These are phyloP conservation scores for Nipponacmea schrenckii DNA, from an alignment of 2,888 invertebrate genomes.

Conservation along the genomic window DNA sequence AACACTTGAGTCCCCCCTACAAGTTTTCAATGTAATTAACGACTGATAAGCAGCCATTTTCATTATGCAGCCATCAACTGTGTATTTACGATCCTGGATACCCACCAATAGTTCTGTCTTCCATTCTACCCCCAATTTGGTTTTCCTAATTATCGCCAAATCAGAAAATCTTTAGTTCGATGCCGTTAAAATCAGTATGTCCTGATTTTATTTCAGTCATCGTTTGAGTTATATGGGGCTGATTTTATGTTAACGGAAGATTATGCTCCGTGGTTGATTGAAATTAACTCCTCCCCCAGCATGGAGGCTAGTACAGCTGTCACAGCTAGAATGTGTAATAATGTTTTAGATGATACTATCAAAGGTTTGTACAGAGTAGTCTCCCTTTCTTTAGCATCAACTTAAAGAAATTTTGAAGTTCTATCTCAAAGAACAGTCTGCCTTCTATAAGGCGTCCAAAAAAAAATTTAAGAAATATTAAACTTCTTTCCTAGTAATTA, in stretches of 20 bases:
- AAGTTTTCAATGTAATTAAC: too few species aligned
- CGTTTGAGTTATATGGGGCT: conserved; percentile 91
- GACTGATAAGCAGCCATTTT: too few species aligned
- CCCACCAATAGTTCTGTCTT: too few species aligned
- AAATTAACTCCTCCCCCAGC: conserved; percentile 89
- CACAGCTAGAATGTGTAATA: conserved; percentile 84
- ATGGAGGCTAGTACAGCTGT: conserved; percentile 86
- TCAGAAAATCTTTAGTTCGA: too few species aligned
- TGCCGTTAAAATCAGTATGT: too few species aligned
- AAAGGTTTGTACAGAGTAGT: conserved; percentile 75
- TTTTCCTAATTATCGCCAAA: too few species aligned
- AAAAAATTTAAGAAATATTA: neutral
- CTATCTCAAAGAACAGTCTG: neutral
- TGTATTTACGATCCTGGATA: too few species aligned
- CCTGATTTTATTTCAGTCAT: conserved; percentile 72
- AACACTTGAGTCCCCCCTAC: too few species aligned
- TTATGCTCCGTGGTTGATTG: conserved; percentile 85
- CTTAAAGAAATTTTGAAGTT: neutral
- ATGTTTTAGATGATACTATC: conserved; percentile 84
- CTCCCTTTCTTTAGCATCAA: neutral
- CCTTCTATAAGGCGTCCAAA: neutral
- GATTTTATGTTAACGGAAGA: conserved; percentile 89
- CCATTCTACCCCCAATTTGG: too few species aligned
- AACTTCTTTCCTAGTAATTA: neutral
- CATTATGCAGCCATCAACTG: too few species aligned